Evolutionary conservation across 2,888 invertebrate genomes (phyloP).

Genomic region (Epistrophella euchroma): DNA sequence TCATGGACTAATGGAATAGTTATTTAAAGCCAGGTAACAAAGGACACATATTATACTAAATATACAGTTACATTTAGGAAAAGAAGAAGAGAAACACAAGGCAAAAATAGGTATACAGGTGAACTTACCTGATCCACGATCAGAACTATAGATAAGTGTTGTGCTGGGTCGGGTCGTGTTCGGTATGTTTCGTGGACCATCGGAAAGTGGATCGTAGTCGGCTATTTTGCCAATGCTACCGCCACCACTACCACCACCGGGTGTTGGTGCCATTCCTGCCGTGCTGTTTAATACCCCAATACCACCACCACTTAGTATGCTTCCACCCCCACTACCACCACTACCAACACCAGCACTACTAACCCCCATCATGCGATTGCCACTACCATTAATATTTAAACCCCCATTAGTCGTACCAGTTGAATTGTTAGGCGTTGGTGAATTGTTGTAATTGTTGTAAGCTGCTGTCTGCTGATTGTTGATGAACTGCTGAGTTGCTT

Average conservation of each 20-base stretch:
- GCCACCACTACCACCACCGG: constrained; percentile 60
- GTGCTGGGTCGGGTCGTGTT: constrained; percentile 91
- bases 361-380: constrained; percentile 62
- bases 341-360: constrained; percentile 63
- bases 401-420: constrained; percentile 59
- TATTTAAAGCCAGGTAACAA: constrained; percentile 49
- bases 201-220: constrained; percentile 91
- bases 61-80: not conserved
- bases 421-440: constrained; percentile 62
- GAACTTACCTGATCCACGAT: constrained; percentile 87
- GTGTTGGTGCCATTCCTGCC: constrained; percentile 58
- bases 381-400: constrained; percentile 73
- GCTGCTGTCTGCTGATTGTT: constrained; percentile 73
- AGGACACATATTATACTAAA: constrained; percentile 36
- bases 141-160: constrained; percentile 93
- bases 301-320: constrained; percentile 72
- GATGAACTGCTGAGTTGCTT: constrained; percentile 72
- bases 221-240: constrained; percentile 89
- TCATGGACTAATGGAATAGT: constrained; percentile 32
- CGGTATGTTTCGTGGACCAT: constrained; percentile 88
- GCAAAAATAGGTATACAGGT: constrained; percentile 15
- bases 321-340: constrained; percentile 76
- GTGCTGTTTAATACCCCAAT: constrained; percentile 77
- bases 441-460: constrained; percentile 78
- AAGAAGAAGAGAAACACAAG: constrained; percentile 17